Evolutionary conservation across 1,140 invertebrate genomes (phyloP), one percentile per base, ranked within the genome.

Genomic region (Acromyrmex heyeri): DNA sequence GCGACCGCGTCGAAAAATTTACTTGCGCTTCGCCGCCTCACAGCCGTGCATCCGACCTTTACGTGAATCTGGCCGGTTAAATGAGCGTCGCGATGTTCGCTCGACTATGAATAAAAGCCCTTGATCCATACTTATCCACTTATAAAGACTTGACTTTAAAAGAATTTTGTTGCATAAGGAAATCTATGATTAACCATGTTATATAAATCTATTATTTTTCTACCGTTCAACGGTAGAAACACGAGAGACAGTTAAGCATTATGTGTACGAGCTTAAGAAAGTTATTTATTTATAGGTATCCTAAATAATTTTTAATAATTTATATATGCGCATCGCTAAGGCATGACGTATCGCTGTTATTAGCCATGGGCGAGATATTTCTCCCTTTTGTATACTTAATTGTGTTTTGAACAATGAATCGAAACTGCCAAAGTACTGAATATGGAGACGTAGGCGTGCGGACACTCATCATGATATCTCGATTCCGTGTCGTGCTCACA

Each of bases 1-100:
- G 86, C 73, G 86, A 85, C 67, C 86, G 69, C 73, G 79, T 83
- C 86, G 77, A 88, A 55, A 85, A 78, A 69, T 67, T 79, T 38
- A 50, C 85, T 82, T 16, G 55, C 72, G 81, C 86, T 61, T 67
- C 88, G 75, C 75, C 70, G 59, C 34, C 67, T 53, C 81, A 57
- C 57, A 70, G 53, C 30, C 38, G 61, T 55, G 62, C 50, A 57
- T 53, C 34, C 5, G 50, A 30, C 30, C 53, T 81, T 27, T 24
- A 69, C 38, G 24, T 50, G 55, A 85, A 85, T 55, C 79, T 24
- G 18, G 21, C 18, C 67, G n/a, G 57, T 76, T 57, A 77, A 77
- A 85, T 75, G 38, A 77, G 30, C 72, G n/a, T 62, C 59, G 44
- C 12, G 48, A 57, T 55, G 14, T 7, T 48, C 57, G 10, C 18